A percentile compares a stretch with the other conserved stretches of the same genome.
Evolutionary conservation across 2,113 vertebrate species (phyloP).

Genomic region (Cochlearius cochlearius): DNA sequence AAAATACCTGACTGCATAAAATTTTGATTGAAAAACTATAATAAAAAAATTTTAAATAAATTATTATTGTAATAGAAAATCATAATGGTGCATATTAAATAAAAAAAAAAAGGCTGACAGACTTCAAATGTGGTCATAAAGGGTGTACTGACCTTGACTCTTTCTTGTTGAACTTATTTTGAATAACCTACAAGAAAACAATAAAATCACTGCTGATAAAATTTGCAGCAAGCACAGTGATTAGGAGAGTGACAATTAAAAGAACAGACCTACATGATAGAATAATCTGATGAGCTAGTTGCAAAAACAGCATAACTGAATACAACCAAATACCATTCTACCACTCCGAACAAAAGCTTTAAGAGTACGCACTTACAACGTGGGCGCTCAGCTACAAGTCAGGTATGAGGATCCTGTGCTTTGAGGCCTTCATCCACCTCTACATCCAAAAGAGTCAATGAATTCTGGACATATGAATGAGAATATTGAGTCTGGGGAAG

Average conservation of each 20-base stretch:
- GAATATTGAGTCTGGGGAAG: neutral
- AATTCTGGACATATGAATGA: neutral
- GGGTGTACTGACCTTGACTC: neutral
- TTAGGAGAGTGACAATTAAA: neutral
- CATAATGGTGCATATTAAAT: neutral
- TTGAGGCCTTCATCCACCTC: neutral
- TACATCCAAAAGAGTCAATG: neutral
- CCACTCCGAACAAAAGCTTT: neutral
- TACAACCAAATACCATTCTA: neutral
- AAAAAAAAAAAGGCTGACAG: neutral
- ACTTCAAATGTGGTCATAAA: neutral
- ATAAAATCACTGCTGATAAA: neutral
- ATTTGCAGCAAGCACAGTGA: neutral
- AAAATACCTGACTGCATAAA: neutral
- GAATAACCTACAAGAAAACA: neutral
- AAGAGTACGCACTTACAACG: accelerated
- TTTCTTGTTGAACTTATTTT: neutral
- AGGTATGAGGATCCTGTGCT: neutral
- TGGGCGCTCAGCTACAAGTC: neutral
- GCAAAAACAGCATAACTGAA: neutral
- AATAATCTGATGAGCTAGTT: neutral
- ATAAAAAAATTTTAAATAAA: neutral
- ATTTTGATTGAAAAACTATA: neutral
- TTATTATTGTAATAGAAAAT: neutral
- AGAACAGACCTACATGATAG: neutral